A percentile compares a stretch with the other conserved stretches of the same genome.
These are phyloP conservation scores for Brachyistius frenatus DNA, from an alignment of 2,113 vertebrate species.

Conservation along the genomic window DNA sequence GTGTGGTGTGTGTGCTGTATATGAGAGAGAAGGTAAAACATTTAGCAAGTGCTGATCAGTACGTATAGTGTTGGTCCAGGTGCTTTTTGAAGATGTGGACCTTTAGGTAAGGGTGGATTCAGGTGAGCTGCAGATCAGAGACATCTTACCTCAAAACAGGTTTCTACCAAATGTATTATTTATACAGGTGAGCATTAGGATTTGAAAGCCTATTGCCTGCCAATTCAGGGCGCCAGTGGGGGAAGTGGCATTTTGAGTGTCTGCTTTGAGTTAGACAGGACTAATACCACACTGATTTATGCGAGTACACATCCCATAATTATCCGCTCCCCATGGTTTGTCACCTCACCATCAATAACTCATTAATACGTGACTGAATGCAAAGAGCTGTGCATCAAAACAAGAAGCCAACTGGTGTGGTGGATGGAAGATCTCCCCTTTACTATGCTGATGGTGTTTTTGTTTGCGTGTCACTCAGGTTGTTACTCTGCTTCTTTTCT, in stretches of 20 bases:
- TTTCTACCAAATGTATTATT: background rate
- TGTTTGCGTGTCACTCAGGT: background rate
- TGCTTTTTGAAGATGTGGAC: background rate
- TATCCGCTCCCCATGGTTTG: background rate
- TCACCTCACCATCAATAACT: background rate
- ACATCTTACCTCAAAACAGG: slow-evolving; percentile 4
- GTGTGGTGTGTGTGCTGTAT: background rate
- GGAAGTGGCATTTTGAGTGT: background rate
- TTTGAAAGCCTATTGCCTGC: background rate
- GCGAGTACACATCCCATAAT: background rate
- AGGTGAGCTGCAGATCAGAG: slow-evolving; percentile 27
- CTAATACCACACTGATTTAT: too few species aligned
- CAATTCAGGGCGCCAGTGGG: background rate
- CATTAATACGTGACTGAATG: too few species aligned
- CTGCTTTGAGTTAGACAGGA: background rate
- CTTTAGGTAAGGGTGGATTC: background rate
- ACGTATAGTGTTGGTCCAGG: background rate
- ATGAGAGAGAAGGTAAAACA: background rate
- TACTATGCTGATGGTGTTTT: background rate
- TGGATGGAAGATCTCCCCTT: too few species aligned
- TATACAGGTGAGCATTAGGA: background rate
- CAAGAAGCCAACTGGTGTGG: too few species aligned
- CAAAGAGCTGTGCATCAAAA: too few species aligned
- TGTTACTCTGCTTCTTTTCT: background rate
- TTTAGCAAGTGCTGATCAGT: background rate